Conservation (phyloP, 2,888 invertebrate species). For the Caenorhabditis drosophilae region DNA sequence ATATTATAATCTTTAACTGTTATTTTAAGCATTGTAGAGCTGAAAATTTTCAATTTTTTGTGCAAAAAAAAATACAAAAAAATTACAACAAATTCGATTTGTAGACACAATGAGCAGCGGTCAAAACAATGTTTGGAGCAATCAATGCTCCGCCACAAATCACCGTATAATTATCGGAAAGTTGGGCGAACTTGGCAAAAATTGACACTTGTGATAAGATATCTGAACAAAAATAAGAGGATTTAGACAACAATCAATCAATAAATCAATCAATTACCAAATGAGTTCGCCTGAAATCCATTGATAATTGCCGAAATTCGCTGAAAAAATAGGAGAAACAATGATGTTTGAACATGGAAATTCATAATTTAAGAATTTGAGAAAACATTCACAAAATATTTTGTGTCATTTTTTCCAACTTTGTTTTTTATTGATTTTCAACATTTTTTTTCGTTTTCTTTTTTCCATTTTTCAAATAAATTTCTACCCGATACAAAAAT, state of each 20-base stretch:
- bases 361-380: background rate
- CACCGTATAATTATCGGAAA: constrained; percentile 8
- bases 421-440: background rate
- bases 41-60: constrained; percentile 4
- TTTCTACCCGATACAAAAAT: too few species aligned
- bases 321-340: background rate
- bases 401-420: background rate
- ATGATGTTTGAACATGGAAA: background rate
- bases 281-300: constrained; percentile 19
- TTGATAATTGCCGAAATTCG: constrained; percentile 9
- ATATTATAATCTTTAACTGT: constrained; percentile 12
- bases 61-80: background rate
- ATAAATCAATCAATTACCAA: constrained; percentile 10
- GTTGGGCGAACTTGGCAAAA: constrained; percentile 6
- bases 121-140: constrained; percentile 20
- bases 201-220: constrained; percentile 23
- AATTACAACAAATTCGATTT: background rate
- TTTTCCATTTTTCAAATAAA: too few species aligned
- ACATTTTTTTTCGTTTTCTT: too few species aligned
- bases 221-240: constrained; percentile 8
- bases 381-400: background rate
- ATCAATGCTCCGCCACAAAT: constrained; percentile 29
- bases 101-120: constrained; percentile 25
- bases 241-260: background rate
- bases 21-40: constrained; percentile 12